Percentiles rank a stretch among this genome's conserved stretches.
Evolutionary conservation across 2,797 vertebrate genomes (phyloP).

Genomic region (Crenichthys baileyi): DNA sequence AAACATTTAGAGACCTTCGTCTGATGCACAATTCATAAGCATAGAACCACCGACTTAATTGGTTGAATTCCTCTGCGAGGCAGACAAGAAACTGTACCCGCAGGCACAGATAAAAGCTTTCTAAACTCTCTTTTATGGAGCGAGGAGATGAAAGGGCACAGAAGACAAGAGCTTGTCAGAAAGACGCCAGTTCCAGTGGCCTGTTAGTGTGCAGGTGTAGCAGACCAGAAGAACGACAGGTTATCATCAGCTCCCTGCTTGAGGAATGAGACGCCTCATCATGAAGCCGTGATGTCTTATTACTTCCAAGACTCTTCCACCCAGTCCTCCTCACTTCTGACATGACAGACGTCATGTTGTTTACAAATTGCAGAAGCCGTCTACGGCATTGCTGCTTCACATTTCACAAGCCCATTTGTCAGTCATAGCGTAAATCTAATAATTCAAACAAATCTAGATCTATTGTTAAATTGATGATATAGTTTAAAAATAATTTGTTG

Average conservation of each 20-base stretch:
- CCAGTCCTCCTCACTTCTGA: conserved; percentile 53
- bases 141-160: conserved; percentile 78
- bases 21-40: conserved; percentile 67
- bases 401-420: conserved; percentile 27
- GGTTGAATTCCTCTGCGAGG: conserved; percentile 67
- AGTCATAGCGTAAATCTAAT: conserved; percentile 7
- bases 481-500: neutral
- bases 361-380: conserved; percentile 48
- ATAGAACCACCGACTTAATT: conserved; percentile 70
- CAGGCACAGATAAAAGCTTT: conserved; percentile 78
- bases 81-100: conserved; percentile 73
- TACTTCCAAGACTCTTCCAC: conserved; percentile 46
- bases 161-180: conserved; percentile 76
- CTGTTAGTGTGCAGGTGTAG: conserved; percentile 74
- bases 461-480: neutral
- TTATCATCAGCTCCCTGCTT: conserved; percentile 70
- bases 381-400: conserved; percentile 10
- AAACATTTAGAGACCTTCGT: conserved; percentile 59
- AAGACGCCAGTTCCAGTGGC: conserved; percentile 64
- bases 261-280: conserved; percentile 71
- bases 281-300: conserved; percentile 69
- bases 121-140: conserved; percentile 80
- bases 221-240: conserved; percentile 74
- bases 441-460: neutral
- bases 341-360: conserved; percentile 48